phyloP scores from a whole-genome alignment of 1,140 invertebrate genomes.

The Phymastichus coffea region DNA sequence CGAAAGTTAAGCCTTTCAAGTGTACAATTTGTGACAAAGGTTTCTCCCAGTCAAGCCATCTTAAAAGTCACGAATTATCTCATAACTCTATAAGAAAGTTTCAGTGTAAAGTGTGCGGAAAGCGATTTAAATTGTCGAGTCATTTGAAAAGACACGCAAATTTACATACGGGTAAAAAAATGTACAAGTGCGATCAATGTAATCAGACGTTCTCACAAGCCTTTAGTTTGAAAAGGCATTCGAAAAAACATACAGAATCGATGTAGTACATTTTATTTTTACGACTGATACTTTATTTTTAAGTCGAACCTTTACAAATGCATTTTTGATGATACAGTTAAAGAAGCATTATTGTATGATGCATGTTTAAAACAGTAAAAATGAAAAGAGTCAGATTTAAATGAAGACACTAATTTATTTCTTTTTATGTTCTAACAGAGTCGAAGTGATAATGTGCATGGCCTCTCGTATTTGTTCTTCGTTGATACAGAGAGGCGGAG shows the following conservation, averaged over 20 bases:
- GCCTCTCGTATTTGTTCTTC: slow-evolving; percentile 64
- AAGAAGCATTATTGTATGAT: neutral
- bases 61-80: slow-evolving; percentile 50
- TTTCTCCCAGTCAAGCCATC: slow-evolving; percentile 50
- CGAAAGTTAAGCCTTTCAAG: slow-evolving; percentile 56
- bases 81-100: slow-evolving; percentile 49
- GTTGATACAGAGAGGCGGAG: slow-evolving; percentile 71
- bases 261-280: slow-evolving; percentile 13
- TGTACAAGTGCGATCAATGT: slow-evolving; percentile 53
- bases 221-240: slow-evolving; percentile 55
- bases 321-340: neutral
- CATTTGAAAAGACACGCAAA: slow-evolving; percentile 51
- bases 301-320: neutral
- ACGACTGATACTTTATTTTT: neutral
- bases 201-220: slow-evolving; percentile 53
- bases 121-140: slow-evolving; percentile 51
- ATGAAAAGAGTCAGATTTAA: neutral
- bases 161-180: slow-evolving; percentile 49
- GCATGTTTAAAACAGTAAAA: neutral
- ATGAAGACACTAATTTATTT: neutral
- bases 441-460: slow-evolving; percentile 60
- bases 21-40: slow-evolving; percentile 55
- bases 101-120: slow-evolving; percentile 52
- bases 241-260: slow-evolving; percentile 43
- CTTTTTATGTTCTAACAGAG: slow-evolving; percentile 32